A percentile compares a stretch with the other conserved stretches of the same genome.
phyloP scores from a whole-genome alignment of 2,797 vertebrate species.

The Sciaenops ocellatus region DNA sequence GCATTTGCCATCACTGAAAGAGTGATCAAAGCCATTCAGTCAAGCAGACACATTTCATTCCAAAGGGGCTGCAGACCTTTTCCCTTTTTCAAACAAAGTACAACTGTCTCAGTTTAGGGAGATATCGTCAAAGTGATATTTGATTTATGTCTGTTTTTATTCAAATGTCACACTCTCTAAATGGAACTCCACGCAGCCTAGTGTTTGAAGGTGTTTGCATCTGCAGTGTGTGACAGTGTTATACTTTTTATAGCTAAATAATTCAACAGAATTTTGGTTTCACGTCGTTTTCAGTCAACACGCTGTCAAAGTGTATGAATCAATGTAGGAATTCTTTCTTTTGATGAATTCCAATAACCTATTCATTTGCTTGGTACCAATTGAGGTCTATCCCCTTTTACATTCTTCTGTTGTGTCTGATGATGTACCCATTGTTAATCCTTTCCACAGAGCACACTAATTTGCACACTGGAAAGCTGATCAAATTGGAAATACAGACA shows the following conservation, averaged over 20 bases:
- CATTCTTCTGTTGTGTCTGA: neutral
- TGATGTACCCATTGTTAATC: neutral
- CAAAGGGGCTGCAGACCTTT: constrained; percentile 28
- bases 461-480: neutral
- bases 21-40: constrained; percentile 59
- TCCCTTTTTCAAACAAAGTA: constrained; percentile 37
- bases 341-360: neutral
- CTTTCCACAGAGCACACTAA: neutral
- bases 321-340: neutral
- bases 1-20: constrained; percentile 57
- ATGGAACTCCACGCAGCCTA: neutral
- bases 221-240: neutral
- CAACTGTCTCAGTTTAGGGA: constrained; percentile 4
- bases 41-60: constrained; percentile 25
- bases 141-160: constrained; percentile 24
- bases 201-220: neutral
- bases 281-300: neutral
- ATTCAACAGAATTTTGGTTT: neutral
- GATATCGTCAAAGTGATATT: constrained; percentile 9
- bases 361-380: neutral
- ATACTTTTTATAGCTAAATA: neutral
- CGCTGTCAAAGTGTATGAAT: too few species aligned
- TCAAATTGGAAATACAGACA: too few species aligned
- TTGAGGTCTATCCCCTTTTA: too few species aligned
- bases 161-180: constrained; percentile 31